Evolutionary conservation across 2,888 invertebrate genomes (phyloP), one percentile per base, ranked within the genome.

Genomic region (Incurvaria masculella): DNA sequence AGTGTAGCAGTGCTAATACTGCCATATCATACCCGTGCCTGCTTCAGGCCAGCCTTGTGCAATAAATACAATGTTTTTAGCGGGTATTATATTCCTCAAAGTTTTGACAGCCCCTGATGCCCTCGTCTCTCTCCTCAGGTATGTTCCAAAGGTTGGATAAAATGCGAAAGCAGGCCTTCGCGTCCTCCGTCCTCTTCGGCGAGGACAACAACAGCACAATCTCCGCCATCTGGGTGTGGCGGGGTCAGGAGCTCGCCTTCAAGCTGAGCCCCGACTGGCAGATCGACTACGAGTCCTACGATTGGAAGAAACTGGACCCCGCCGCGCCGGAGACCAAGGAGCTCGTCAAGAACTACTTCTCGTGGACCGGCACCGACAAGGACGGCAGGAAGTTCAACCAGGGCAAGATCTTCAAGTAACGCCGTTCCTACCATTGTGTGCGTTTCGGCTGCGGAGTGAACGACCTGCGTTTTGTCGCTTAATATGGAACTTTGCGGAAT

Each of bases 131-230:
- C 41, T 43, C 16, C 5, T 42, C 68, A 89, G 94, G 98, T 58
- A 97, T 99, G 97, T 97, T 87, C 83, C 99, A 99, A 80, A 88
- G 99, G 54, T 78, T 99, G 59, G 99, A 99, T 65, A 97, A 97
- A 80, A 89, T 99, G 92, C 87, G 97, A 60, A 99, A 99, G 80
- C 87, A 91, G 66, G 91, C 96, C 2, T 98, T 99, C 72, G 94
- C 91, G 47, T 97, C 96, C 11, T 87, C 93, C 57, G 91, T 93
- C 64, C 82, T 99, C 52, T 98, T 97, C 72, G 98, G 99, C 21
- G 82, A 82, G 46, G 94, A 97, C 78, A 89, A 94, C 71, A 83
- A 96, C 78, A 94, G 90, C 66, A 83, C 87, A 62, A 98, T 99
- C 71, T 94, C 94, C 41, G 99, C 97, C 52, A 80, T 99, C 63